Percentiles rank a stretch among this genome's conserved stretches.
phyloP scores from a whole-genome alignment of 2,797 vertebrate species.

The Dendrocincla tyrannina region DNA sequence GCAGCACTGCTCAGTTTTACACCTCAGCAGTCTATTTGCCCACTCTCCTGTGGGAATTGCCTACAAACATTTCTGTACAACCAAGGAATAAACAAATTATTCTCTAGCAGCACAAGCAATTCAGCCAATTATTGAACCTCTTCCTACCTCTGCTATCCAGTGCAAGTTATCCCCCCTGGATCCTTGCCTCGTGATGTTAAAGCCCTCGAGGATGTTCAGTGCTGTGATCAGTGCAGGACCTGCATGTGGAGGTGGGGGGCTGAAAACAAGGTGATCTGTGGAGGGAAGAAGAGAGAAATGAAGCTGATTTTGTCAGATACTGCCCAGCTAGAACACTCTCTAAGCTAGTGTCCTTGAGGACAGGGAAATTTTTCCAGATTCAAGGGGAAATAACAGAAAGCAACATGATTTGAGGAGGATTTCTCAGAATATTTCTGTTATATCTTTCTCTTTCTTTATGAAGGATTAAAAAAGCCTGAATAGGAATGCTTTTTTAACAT shows the following conservation, averaged over 20 bases:
- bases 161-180: conserved; percentile 84
- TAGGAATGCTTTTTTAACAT: neutral
- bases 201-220: conserved; percentile 95
- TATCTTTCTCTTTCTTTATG: neutral
- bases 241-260: conserved; percentile 88
- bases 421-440: neutral
- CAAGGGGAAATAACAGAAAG: neutral
- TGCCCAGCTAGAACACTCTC: neutral
- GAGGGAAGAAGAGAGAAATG: conserved; percentile 17
- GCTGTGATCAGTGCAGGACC: conserved; percentile 92
- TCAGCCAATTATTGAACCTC: neutral
- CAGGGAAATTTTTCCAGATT: neutral
- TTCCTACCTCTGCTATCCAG: conserved; percentile 92
- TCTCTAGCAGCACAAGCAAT: neutral
- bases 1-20: neutral
- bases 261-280: conserved; percentile 90
- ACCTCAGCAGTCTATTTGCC: neutral
- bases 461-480: neutral
- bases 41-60: neutral
- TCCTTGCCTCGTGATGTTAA: conserved; percentile 88
- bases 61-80: neutral
- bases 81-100: neutral
- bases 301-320: neutral
- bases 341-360: neutral
- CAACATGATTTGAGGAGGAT: neutral